phyloP scores from a whole-genome alignment of 2,888 invertebrate species.

The Leptopterna dolabrata region DNA sequence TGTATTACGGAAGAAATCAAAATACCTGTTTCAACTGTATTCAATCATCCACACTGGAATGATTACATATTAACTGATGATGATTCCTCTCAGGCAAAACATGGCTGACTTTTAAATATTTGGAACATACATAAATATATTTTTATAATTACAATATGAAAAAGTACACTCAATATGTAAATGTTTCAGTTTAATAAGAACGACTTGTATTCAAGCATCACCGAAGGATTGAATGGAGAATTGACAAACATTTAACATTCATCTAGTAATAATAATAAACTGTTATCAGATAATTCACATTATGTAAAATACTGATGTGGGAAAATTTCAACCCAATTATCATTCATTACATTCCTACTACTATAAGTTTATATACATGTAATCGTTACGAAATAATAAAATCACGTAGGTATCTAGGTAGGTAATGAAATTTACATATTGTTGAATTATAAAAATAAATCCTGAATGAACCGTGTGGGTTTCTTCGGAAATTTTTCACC shows the following conservation, averaged over 20 bases:
- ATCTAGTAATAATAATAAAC: not conserved
- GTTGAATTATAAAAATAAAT: not conserved
- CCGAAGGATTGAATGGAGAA: not conserved
- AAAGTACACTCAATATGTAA: not conserved
- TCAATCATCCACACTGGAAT: not conserved
- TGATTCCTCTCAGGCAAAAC: not conserved
- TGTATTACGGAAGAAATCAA: not conserved
- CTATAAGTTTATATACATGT: not conserved
- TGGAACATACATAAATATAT: constrained; percentile 1
- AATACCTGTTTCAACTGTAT: not conserved
- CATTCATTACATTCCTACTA: too few species aligned
- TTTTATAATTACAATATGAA: not conserved
- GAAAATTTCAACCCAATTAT: not conserved
- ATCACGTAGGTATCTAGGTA: not conserved
- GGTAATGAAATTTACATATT: not conserved
- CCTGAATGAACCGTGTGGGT: not conserved
- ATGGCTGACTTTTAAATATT: not conserved
- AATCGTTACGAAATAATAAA: not conserved
- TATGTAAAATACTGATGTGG: not conserved
- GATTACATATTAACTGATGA: not conserved
- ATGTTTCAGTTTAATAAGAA: not conserved
- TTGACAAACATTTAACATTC: not conserved
- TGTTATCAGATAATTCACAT: not conserved
- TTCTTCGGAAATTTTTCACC: not conserved
- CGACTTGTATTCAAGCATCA: not conserved